Evolutionary conservation across 2,797 vertebrate genomes (phyloP), one percentile per base, ranked within the genome.

Genomic region (Danio tinwini): DNA sequence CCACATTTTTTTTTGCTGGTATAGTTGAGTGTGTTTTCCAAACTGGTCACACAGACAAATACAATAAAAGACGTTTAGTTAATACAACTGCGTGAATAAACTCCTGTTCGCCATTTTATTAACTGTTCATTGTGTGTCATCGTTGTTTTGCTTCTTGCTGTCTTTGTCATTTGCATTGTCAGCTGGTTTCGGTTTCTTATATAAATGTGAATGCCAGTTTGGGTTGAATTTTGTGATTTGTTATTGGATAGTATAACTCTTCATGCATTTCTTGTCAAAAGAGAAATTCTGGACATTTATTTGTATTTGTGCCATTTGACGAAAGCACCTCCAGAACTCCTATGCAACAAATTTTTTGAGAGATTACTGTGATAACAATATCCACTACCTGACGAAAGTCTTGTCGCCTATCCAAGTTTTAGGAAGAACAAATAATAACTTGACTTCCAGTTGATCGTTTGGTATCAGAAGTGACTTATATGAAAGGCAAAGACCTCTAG

Each of bases 201-300:
- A 59, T 86, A 87, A 89, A 73, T 68, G 74, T 76, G 61, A 85
- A 58, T 85, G 78, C 63, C 68, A 80, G 44, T 62, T 71, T 40
- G 42, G 73, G 78, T 82, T 81, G 78, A 64, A 72, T 83, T 77
- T 42, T 74, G 61, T 83, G 63, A 74, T 81, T 82, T 74, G 39
- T 49, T 77, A 3, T 16, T 58, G 39, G 1, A 13, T 29, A 76
- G 16, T 13, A 76, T 6, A 77, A 42, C 14, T 7, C 29, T 39
- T 50, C 6, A 53, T 70, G 49, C 47, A 5, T 76, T 63, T 78
- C 45, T 62, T 10, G 52, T 40, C 56, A 9, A 68, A 13, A 11
- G 40, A 10, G 5, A 47, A 47, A 16, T 6, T 6, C 14, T 8
- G 8, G 0, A 14, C 0, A 17, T 29, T 19, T 55, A n/a, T 16